Evolutionary conservation across 2,888 invertebrate species (phyloP).

Genomic region (Tenodera sinensis): DNA sequence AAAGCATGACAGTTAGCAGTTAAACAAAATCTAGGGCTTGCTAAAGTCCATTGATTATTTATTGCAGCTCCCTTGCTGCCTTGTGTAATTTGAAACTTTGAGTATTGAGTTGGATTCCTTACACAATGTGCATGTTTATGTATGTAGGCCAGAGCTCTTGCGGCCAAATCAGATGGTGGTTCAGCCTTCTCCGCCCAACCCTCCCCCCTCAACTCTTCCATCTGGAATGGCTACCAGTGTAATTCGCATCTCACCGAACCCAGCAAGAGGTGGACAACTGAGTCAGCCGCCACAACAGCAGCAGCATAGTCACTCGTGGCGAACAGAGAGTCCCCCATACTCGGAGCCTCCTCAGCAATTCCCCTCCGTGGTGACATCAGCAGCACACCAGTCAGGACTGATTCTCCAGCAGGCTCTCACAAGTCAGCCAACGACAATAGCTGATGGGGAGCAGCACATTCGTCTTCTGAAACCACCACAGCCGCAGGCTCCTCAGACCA

Average conservation of each 20-base stretch:
- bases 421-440: background rate
- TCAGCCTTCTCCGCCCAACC: slow-evolving; percentile 42
- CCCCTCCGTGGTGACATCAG: slow-evolving; percentile 43
- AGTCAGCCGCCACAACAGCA: background rate
- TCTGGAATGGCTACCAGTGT: slow-evolving; percentile 69
- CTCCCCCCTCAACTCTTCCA: slow-evolving; percentile 34
- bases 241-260: slow-evolving; percentile 72
- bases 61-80: too few species aligned
- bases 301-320: slow-evolving; percentile 33
- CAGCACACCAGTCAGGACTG: slow-evolving; percentile 38
- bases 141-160: slow-evolving; percentile 65
- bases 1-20: too few species aligned
- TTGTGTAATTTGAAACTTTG: too few species aligned
- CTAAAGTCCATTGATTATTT: too few species aligned
- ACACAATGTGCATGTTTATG: slow-evolving; percentile 25
- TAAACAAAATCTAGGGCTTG: too few species aligned
- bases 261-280: slow-evolving; percentile 16
- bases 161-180: slow-evolving; percentile 54
- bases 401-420: slow-evolving; percentile 50
- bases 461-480: slow-evolving; percentile 20
- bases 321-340: slow-evolving; percentile 34
- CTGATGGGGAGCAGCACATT: slow-evolving; percentile 13
- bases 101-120: slow-evolving; percentile 1
- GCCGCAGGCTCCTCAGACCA: background rate
- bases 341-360: slow-evolving; percentile 39